phyloP scores from a whole-genome alignment of 2,113 vertebrate genomes.

The mouse (Mus musculus) region DNA sequence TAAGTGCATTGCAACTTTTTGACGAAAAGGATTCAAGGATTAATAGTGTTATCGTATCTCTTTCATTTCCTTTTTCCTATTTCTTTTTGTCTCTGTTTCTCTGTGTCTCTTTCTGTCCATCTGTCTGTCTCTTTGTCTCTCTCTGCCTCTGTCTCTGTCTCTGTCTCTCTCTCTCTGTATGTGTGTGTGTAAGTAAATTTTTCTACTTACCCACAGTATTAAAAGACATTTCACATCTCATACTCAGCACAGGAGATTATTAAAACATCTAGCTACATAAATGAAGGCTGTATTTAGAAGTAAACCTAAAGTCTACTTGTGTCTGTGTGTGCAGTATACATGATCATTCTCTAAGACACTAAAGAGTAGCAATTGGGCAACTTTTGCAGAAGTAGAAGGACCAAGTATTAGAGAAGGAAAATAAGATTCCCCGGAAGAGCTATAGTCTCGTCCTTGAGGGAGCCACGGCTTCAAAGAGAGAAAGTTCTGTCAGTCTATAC shows the following conservation, averaged over 20 bases:
- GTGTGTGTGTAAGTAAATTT: background rate
- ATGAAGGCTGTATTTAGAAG: constrained; percentile 26
- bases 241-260: background rate
- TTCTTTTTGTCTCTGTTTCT: too few species aligned
- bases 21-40: background rate
- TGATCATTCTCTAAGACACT: constrained; percentile 36
- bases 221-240: background rate
- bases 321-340: background rate
- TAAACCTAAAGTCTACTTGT: background rate
- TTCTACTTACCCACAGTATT: background rate
- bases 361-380: background rate
- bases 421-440: background rate
- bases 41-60: background rate
- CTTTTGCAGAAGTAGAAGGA: constrained; percentile 28
- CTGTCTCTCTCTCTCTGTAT: background rate
- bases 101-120: too few species aligned
- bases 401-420: constrained; percentile 12
- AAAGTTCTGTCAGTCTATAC: background rate
- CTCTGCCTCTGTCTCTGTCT: too few species aligned
- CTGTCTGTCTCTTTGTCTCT: background rate
- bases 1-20: background rate
- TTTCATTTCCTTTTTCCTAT: background rate
- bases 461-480: background rate
- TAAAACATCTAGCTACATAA: constrained; percentile 11
- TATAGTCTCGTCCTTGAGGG: background rate